Percentiles rank a stretch among this genome's conserved stretches.
phyloP scores from a whole-genome alignment of 1,140 invertebrate species.

The Drosophila ananassae region DNA sequence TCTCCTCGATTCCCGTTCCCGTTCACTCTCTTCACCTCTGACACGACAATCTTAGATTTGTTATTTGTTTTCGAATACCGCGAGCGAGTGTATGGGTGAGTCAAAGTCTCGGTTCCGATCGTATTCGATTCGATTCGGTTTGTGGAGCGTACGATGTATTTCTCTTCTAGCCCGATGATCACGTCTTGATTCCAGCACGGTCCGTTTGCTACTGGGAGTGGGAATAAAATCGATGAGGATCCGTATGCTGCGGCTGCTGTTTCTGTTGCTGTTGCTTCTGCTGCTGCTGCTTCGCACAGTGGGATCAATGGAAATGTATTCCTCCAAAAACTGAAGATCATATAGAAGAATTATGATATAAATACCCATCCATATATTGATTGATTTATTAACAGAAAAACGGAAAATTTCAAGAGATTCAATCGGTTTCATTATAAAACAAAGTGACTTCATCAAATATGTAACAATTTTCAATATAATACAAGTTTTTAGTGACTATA shows the following conservation, averaged over 20 bases:
- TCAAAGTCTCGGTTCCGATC: slow-evolving; percentile 33
- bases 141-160: background rate
- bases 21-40: slow-evolving; percentile 3
- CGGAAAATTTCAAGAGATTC: too few species aligned
- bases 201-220: slow-evolving; percentile 75
- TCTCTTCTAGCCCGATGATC: slow-evolving; percentile 60
- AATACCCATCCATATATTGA: background rate
- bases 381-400: background rate
- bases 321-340: background rate
- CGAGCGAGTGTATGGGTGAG: slow-evolving; percentile 32
- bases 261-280: slow-evolving; percentile 25
- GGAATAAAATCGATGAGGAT: slow-evolving; percentile 72
- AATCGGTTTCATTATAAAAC: too few species aligned
- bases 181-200: slow-evolving; percentile 80
- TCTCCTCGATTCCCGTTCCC: background rate
- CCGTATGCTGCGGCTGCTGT: slow-evolving; percentile 36
- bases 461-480: too few species aligned
- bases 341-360: background rate
- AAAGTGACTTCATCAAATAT: too few species aligned
- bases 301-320: background rate
- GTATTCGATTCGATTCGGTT: slow-evolving; percentile 10
- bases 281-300: slow-evolving; percentile 18
- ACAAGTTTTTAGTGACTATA: too few species aligned
- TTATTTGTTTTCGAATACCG: slow-evolving; percentile 34
- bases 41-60: slow-evolving; percentile 29